Evolutionary conservation across 2,888 invertebrate species (phyloP), one percentile per base, ranked within the genome.

Genomic region (Adela reaumurella): DNA sequence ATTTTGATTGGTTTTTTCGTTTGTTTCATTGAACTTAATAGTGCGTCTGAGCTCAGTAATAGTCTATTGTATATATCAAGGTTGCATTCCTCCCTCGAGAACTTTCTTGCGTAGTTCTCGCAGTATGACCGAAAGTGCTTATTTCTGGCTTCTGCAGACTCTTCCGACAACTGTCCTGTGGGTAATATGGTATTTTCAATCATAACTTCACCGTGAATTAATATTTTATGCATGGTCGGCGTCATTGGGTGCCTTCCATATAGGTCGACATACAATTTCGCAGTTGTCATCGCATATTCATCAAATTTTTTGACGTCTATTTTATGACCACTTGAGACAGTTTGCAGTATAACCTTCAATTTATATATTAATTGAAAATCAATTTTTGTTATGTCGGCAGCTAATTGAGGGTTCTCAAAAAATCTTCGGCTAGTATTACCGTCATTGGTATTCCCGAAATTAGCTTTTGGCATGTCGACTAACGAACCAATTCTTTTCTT

Each of bases 311-410:
- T 49, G 28, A 44, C 14, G 51, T 53, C 48, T 49, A 56, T 56
- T 47, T 53, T 45, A 45, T 55, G 45, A 6, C 59, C 56, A 54
- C 59, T 55, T 53, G 59, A 50, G 48, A 56, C 53, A 17, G 53
- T 52, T 57, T 64, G 57, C 20, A 63, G 53, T 48, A 63, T 59
- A n/a, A 60, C 54, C 52, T 61, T 57, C 24, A 61, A 56, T 50
- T 57, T 53, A 35, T 57, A 48, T 47, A 62, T 60, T 44, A 61
- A 20, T 16, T 56, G 46, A 48, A 48, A 49, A 51, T 54, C 51
- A n/a, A 64, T 48, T 1, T 59, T 62, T 45, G 64, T 66, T 20
- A 64, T 62, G 50, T 56, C 54, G 29, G 64, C 54, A 46, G 58
- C 50, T 49, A 55, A 24, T 52, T 59, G 48, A 2, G 59, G 57